Base-by-base conservation (phyloP, 2,888 invertebrate genomes). In the Hydraecia micacea region DNA sequence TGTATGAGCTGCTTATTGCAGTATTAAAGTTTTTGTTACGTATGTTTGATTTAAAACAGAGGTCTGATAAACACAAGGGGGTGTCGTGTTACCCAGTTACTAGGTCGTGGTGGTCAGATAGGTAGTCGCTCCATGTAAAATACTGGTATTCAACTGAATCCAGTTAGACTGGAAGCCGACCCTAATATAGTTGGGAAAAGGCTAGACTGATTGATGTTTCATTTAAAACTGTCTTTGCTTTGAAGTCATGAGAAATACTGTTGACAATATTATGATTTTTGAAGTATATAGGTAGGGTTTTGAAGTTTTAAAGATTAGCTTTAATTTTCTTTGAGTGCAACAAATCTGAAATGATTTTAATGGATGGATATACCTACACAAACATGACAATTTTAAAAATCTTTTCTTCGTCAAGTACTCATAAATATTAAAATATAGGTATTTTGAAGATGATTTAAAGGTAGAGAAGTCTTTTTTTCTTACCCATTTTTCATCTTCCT, bases 11-110 rank as follows among this genome's bases (percentile, higher is more conserved):
- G 52, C 32, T 79, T 66, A 62, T 70, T 66, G 32, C 8, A n/a
- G 39, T 49, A 36, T n/a, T 79, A 39, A 73, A 81, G 5, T 7
- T 73, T 39, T n/a, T 42, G 11, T 42, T 42, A 11, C 2, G 39
- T 65, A 0, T 36, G 1, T 73, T 46, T 49, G 7, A 63, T 80
- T 55, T 42, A 11, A 11, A 42, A 42, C 42, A 42, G 11, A 42
- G 11, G 1, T 11, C 42, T 42, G 42, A 42, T 11, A 11, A 42
- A 42, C 42, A 42, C 9, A 11, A 42, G 11, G 42, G 9, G 9
- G 9, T 42, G 11, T 42, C 11, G 9, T 42, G 42, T 42, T 42
- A 11, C 42, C 2, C 42, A 42, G 2, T 39, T 39, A 39, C 39
- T 39, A 11, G 42, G 42, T 11, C 42, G 42, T 42, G 42, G 42